Evolutionary conservation across 2,113 vertebrate species (phyloP).

Genomic region (Crotophaga sulcirostris): DNA sequence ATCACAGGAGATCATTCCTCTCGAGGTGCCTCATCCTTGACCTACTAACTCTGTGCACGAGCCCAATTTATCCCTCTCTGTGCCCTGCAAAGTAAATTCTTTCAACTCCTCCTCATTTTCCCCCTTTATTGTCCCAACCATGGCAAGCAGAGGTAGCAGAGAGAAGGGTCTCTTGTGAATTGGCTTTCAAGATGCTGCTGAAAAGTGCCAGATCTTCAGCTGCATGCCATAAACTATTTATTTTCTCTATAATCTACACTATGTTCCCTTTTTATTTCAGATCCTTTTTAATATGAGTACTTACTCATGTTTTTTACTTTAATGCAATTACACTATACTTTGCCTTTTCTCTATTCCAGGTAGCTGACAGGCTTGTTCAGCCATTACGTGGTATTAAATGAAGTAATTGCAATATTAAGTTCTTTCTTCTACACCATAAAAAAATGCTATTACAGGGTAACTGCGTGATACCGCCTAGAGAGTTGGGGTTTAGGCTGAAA

Average conservation of each 20-base stretch:
- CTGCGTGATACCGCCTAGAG: background rate
- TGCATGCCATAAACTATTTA: background rate
- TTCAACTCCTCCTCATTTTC: rapidly evolving
- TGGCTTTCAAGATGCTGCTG: background rate
- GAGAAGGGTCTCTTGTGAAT: background rate
- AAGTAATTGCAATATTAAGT: conserved; percentile 45
- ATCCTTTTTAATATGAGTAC: background rate
- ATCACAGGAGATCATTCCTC: rapidly evolving
- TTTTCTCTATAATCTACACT: conserved; percentile 3
- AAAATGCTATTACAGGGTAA: background rate
- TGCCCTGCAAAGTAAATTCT: background rate
- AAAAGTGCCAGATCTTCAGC: background rate
- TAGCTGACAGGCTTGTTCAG: conserved; percentile 17
- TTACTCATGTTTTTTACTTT: conserved; percentile 35
- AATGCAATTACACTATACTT: conserved; percentile 43
- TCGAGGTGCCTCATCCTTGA: background rate
- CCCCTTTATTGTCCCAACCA: background rate
- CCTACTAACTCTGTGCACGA: rapidly evolving
- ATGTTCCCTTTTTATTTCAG: conserved; percentile 29
- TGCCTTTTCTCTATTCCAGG: background rate
- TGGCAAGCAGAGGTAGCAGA: background rate
- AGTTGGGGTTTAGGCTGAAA: background rate
- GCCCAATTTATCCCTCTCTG: rapidly evolving
- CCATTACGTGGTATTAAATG: conserved; percentile 41
- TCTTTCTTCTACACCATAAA: background rate